Evolutionary conservation across 1,140 invertebrate species (phyloP).

Genomic region (Hesperophylax magnus): DNA sequence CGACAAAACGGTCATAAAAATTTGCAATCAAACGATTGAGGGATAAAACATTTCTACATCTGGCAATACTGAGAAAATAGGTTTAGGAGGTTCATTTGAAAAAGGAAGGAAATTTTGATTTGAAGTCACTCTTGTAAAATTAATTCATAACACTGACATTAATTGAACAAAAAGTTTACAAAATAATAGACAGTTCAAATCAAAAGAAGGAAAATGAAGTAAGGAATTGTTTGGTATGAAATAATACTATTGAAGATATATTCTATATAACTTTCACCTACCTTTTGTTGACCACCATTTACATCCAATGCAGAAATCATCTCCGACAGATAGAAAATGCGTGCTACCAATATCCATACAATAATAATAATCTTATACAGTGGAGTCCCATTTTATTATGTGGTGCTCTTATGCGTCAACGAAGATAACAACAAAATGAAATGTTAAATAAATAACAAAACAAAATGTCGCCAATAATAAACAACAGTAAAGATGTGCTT

Average conservation of each 20-base stretch:
- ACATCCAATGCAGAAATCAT: conserved; percentile 3
- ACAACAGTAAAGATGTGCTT: conserved; percentile 23
- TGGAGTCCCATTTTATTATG: conserved; percentile 23
- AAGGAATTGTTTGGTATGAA: conserved; percentile 30
- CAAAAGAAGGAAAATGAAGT: not conserved
- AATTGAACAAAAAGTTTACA: not conserved
- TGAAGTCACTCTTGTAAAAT: conserved; percentile 15
- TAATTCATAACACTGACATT: not conserved
- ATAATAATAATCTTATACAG: conserved; percentile 7
- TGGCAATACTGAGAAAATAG: conserved; percentile 29
- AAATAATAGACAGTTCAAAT: conserved; percentile 16
- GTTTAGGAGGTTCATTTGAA: conserved; percentile 4
- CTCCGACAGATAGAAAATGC: conserved; percentile 25
- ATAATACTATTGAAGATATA: conserved; percentile 35
- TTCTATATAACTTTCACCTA: not conserved
- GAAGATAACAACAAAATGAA: conserved; percentile 13
- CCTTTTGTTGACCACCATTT: conserved; percentile 9
- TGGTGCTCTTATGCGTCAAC: conserved; percentile 18
- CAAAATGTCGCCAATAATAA: conserved; percentile 18
- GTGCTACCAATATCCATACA: conserved; percentile 47
- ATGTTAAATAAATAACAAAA: conserved; percentile 27
- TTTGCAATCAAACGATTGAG: not conserved
- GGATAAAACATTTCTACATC: conserved; percentile 13
- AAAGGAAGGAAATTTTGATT: conserved; percentile 31
- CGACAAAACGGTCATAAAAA: not conserved